phyloP scores from a whole-genome alignment of 2,888 invertebrate species.

The Cylloceria caligata region DNA sequence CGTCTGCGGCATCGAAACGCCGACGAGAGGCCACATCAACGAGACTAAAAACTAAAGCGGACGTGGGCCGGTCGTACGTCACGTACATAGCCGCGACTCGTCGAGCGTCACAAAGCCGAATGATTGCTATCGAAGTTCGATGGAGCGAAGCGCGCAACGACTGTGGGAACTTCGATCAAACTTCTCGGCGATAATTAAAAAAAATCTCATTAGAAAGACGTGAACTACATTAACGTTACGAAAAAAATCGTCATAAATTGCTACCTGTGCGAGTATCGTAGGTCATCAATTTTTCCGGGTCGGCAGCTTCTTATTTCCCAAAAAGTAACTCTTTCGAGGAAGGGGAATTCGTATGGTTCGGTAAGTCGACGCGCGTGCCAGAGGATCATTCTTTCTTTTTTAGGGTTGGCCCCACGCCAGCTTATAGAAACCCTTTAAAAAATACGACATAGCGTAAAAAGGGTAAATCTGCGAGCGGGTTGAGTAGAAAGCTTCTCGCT shows the following conservation, averaged over 20 bases:
- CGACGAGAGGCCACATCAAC: constrained; percentile 52
- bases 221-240: neutral
- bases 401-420: constrained; percentile 53
- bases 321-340: constrained; percentile 13
- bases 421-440: constrained; percentile 77
- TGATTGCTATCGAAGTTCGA: constrained; percentile 35
- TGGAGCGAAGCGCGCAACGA: constrained; percentile 9
- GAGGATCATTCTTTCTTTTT: constrained; percentile 69
- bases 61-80: constrained; percentile 31
- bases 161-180: constrained; percentile 34
- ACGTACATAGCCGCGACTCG: constrained; percentile 50
- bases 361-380: constrained; percentile 66
- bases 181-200: neutral
- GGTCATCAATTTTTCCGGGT: neutral
- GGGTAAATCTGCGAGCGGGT: constrained; percentile 79
- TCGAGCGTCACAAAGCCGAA: constrained; percentile 36
- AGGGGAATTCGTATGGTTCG: constrained; percentile 45
- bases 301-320: neutral
- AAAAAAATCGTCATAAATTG: neutral
- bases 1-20: constrained; percentile 76
- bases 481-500: constrained; percentile 78
- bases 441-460: constrained; percentile 78
- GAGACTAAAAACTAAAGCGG: constrained; percentile 43
- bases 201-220: neutral
- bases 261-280: neutral